phyloP scores from a whole-genome alignment of 2,888 invertebrate genomes.

The Polyommatus iphigenia region DNA sequence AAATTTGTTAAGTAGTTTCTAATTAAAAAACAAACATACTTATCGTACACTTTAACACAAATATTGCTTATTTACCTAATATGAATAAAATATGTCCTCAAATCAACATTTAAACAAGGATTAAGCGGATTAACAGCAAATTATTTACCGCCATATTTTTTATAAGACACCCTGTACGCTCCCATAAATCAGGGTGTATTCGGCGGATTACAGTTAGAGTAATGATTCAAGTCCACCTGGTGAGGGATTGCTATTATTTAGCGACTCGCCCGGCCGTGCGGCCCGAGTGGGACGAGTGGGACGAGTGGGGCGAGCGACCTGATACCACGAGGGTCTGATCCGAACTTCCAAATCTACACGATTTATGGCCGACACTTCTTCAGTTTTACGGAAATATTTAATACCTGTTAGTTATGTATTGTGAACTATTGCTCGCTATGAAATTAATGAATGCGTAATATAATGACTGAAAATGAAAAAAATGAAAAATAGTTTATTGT shows the following conservation, averaged over 20 bases:
- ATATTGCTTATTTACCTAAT: slow-evolving; percentile 3
- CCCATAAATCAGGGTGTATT: slow-evolving; percentile 76
- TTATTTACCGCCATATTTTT: slow-evolving; percentile 77
- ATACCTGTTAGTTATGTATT: background rate
- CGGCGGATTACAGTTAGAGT: slow-evolving; percentile 76
- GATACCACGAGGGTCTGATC: slow-evolving; percentile 33
- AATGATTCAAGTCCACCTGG: slow-evolving; percentile 78
- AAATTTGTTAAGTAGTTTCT: background rate
- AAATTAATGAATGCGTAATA: background rate
- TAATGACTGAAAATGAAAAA: no score
- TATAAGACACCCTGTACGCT: slow-evolving; percentile 70
- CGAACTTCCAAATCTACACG: slow-evolving; percentile 38
- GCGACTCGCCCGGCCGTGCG: slow-evolving; percentile 65
- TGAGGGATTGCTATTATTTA: slow-evolving; percentile 71
- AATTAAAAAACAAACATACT: background rate
- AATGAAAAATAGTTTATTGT: no score
- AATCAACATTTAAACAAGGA: slow-evolving; percentile 45
- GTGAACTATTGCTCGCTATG: background rate
- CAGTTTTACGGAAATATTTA: slow-evolving; percentile 12
- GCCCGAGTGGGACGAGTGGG: slow-evolving; percentile 48
- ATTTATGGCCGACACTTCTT: slow-evolving; percentile 17
- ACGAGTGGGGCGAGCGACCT: slow-evolving; percentile 23
- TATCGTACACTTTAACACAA: background rate
- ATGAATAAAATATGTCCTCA: slow-evolving; percentile 42
- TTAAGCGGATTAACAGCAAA: slow-evolving; percentile 62